Conservation (phyloP, 2,113 vertebrate genomes). For the rat (Rattus norvegicus) region DNA sequence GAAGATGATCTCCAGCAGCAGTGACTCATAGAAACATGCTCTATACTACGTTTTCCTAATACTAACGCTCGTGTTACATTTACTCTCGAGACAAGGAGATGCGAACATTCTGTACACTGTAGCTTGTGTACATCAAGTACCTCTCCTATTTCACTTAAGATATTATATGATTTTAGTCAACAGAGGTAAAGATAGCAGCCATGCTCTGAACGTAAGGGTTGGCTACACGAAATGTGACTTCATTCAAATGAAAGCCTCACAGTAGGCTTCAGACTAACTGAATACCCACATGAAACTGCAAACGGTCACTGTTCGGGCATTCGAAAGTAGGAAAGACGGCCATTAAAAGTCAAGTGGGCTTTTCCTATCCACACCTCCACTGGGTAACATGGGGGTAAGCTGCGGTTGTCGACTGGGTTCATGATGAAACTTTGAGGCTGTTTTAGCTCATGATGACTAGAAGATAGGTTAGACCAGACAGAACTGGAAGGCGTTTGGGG, state of each 20-base stretch:
- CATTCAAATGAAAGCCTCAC: constrained; percentile 56
- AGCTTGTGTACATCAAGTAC: not conserved
- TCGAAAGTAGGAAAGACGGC: constrained; percentile 18
- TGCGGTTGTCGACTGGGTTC: not conserved
- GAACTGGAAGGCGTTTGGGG: not conserved
- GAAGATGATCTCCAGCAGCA: not conserved
- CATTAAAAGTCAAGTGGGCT: constrained; percentile 65
- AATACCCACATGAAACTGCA: constrained; percentile 52
- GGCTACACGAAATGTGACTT: constrained; percentile 60
- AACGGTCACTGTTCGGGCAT: constrained; percentile 22
- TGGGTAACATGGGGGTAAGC: not conserved
- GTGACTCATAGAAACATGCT: not conserved
- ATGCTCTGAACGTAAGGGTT: constrained; percentile 66
- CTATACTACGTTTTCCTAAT: not conserved
- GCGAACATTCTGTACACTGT: not conserved
- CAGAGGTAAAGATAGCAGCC: constrained; percentile 64
- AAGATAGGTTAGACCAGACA: not conserved
- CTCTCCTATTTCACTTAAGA: constrained; percentile 23
- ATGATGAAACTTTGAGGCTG: constrained; percentile 33
- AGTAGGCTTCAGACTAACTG: constrained; percentile 50
- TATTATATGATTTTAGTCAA: not conserved
- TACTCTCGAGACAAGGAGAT: constrained; percentile 33
- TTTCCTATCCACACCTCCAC: constrained; percentile 36
- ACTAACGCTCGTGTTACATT: not conserved
- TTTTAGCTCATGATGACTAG: not conserved